Conservation (phyloP, 2,888 invertebrate genomes). For the Cosmia pyralina region DNA sequence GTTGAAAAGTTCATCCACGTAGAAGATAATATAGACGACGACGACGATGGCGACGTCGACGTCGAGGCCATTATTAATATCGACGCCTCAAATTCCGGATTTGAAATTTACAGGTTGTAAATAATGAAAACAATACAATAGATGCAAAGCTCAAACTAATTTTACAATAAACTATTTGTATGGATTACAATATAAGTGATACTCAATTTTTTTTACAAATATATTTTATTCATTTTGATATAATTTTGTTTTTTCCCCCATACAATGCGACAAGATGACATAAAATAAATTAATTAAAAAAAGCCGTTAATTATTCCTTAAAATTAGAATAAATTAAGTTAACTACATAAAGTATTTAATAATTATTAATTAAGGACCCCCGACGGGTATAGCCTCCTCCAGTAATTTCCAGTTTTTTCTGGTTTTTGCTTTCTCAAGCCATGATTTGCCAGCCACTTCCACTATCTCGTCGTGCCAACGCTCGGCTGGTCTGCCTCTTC, state of each 20-base stretch:
- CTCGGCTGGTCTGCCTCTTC: too few species aligned
- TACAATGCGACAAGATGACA: too few species aligned
- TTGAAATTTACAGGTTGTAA: conserved; percentile 80
- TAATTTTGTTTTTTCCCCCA: neutral
- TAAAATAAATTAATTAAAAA: too few species aligned
- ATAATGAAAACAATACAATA: neutral
- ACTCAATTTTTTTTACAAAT: conserved; percentile 27
- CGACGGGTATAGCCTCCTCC: too few species aligned
- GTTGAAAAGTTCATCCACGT: conserved; percentile 89
- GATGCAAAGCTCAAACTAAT: conserved; percentile 11
- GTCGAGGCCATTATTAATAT: neutral
- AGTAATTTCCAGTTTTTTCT: too few species aligned
- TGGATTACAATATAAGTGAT: conserved; percentile 12
- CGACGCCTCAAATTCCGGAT: conserved; percentile 62
- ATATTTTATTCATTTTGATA: conserved; percentile 16
- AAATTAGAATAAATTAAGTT: too few species aligned
- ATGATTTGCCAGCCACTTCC: too few species aligned
- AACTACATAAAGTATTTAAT: too few species aligned
- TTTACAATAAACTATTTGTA: neutral
- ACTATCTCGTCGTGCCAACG: too few species aligned
- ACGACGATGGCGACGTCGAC: conserved; percentile 2
- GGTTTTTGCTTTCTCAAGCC: too few species aligned
- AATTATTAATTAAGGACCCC: too few species aligned
- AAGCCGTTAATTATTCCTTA: too few species aligned
- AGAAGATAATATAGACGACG: conserved; percentile 76